Evolutionary conservation across 1,140 invertebrate species (phyloP), one percentile per base, ranked within the genome.

Genomic region (Argopecten irradians): DNA sequence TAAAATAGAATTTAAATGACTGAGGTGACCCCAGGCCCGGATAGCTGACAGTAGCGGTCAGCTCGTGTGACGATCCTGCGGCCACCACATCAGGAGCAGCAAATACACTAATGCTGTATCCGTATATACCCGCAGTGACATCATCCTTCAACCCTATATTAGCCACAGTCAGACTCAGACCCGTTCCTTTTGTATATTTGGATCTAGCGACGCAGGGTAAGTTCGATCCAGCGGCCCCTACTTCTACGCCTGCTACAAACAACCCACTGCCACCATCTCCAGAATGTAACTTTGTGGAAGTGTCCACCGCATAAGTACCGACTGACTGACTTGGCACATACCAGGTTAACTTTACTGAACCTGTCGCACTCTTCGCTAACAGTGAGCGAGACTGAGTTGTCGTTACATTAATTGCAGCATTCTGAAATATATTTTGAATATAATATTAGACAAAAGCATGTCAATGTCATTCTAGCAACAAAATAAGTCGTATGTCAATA

Each of bases 1-100:
- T 71, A 16, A 71, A 71, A 71, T 71, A 71, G 55, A 71, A 71
- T 71, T 71, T 71, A 71, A 71, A 28, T n/a, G n/a, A 71, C 55
- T 71, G 22, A 5, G 55, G 55, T 28, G 55, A 28, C 11, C 55
- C 22, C 8, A 1, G 1, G 55, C 55, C 55, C 8, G 1, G 22
- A 16, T 71, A 71, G 55, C 1, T 28, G n/a, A 71, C 8, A 28
- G 22, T 71, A 22, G 16, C 55, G 5, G 55, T 28, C 1, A 71
- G 55, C 55, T 71, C 55, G 13, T 71, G 55, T n/a, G 55, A 71
- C 5, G 55, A 71, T 3, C 16, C 5, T 8, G 55, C 55, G n/a
- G 1, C 55, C 55, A n/a, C 55, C 28, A 71, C 8, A n/a, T 71
- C 55, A 28, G 55, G 55, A 5, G 8, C 1, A 3, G 22, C 55